phyloP scores from a whole-genome alignment of 1,140 invertebrate species.

The Zaprionus ghesquierei region DNA sequence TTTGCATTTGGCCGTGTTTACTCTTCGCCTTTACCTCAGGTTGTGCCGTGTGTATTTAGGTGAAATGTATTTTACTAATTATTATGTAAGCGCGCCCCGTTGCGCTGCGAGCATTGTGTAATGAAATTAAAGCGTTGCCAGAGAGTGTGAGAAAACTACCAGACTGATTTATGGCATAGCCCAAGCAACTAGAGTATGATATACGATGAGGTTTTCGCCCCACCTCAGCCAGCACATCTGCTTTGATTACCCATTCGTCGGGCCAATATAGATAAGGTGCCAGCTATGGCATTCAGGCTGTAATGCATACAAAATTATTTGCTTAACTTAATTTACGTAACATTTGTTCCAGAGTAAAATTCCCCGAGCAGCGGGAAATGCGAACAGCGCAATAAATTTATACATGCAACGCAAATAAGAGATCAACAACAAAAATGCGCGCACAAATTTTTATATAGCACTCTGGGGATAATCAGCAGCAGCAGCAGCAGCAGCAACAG shows the following conservation, averaged over 20 bases:
- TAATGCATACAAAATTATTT: slow-evolving; percentile 21
- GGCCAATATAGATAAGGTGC: not conserved
- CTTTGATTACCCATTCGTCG: not conserved
- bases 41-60: slow-evolving; percentile 63
- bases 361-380: slow-evolving; percentile 37
- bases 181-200: not conserved
- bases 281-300: not conserved
- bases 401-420: slow-evolving; percentile 56
- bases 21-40: slow-evolving; percentile 32
- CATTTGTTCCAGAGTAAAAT: slow-evolving; percentile 35
- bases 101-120: slow-evolving; percentile 52
- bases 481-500: slow-evolving; percentile 14
- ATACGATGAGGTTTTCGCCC: not conserved
- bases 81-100: slow-evolving; percentile 73
- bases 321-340: slow-evolving; percentile 57
- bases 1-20: slow-evolving; percentile 28
- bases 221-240: not conserved
- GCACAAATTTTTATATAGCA: slow-evolving; percentile 72
- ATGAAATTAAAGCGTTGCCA: slow-evolving; percentile 69
- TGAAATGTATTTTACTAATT: slow-evolving; percentile 80
- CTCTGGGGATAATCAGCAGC: slow-evolving; percentile 69
- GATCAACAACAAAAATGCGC: slow-evolving; percentile 53
- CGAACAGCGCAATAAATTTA: slow-evolving; percentile 60
- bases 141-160: not conserved
- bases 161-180: not conserved